Base-by-base conservation (phyloP, 2,797 vertebrate species). In the Buphagus erythrorhynchus region DNA sequence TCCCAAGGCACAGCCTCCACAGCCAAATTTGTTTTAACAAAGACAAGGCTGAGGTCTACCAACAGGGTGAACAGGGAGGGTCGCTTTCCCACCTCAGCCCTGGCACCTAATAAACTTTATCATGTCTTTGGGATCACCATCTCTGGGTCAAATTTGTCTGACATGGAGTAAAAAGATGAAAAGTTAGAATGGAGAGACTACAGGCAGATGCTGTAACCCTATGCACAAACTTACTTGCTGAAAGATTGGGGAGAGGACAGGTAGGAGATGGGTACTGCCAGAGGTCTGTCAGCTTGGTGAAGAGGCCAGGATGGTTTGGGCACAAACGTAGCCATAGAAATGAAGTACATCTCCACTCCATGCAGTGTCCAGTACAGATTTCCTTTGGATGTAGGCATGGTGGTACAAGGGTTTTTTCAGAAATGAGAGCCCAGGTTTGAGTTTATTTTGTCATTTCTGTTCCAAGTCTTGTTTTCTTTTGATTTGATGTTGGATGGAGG, bases 11-110 rank as follows among this genome's bases (percentile, higher is more conserved):
- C 17, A 48, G 14, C 6, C 25, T 69, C 51, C 0, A 8, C 7
- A 35, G 28, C 11, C 0, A 7, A 52, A 74, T 75, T 42, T 38
- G 6, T 31, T 86, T 65, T 8, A 58, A 52, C 29, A 72, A 72
- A 81, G 29, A 7, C 7, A 51, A 20, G 8, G 14, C 54, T 84
- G 51, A 88, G 16, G 13, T 72, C 71, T 62, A 14, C 54, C 26
- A 54, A 24, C 1, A 13, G 2, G 4, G 8, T 13, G 20, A 66
- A 48, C 5, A 18, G 19, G n/a, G 57, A 84, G 9, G 21, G 11
- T n/a, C 0, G 0, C 6, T 89, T 91, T 76, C 0, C 2, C n/a
- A 42, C 2, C 10, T 3, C 25, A 49, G 8, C 10, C 25, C 24
- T 63, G 24, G 22, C 14, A 80, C 38, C 61, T 48, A 1, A 45